Evolutionary conservation across 2,888 invertebrate genomes (phyloP).

Genomic region (Phytoseiulus persimilis): DNA sequence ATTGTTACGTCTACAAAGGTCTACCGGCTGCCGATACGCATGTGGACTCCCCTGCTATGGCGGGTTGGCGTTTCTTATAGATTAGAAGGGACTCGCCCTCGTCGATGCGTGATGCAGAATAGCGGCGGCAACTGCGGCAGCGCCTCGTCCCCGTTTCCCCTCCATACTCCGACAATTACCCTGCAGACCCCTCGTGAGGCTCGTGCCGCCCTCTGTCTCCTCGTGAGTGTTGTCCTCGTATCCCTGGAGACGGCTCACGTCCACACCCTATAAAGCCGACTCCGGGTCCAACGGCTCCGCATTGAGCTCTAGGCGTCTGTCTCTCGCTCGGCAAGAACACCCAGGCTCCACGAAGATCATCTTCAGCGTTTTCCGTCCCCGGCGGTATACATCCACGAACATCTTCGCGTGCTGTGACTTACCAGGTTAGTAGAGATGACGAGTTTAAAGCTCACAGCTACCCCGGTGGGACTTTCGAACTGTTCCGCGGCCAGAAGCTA

Average conservation of each 20-base stretch:
- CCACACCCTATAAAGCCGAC: conserved; percentile 37
- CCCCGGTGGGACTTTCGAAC: neutral
- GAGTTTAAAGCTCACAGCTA: neutral
- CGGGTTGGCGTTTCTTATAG: neutral
- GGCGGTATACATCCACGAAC: neutral
- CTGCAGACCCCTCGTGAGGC: neutral
- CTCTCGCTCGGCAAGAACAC: neutral
- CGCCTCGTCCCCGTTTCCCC: neutral
- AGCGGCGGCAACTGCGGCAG: neutral
- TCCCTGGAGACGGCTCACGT: conserved; percentile 39
- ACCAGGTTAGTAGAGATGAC: neutral
- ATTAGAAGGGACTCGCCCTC: neutral
- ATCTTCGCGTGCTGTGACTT: neutral
- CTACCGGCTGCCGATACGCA: no score
- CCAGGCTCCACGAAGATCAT: neutral
- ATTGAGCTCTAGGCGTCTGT: neutral
- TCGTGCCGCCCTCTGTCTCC: conserved; percentile 7
- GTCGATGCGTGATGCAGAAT: no score
- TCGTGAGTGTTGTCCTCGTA: conserved; percentile 37
- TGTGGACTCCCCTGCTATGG: neutral
- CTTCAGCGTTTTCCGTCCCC: neutral
- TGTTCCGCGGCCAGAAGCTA: neutral
- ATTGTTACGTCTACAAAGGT: no score
- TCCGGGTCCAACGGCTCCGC: neutral
- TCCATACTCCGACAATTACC: neutral